Evolutionary conservation across 2,113 vertebrate species (phyloP).

Genomic region (Anseranas semipalmata): DNA sequence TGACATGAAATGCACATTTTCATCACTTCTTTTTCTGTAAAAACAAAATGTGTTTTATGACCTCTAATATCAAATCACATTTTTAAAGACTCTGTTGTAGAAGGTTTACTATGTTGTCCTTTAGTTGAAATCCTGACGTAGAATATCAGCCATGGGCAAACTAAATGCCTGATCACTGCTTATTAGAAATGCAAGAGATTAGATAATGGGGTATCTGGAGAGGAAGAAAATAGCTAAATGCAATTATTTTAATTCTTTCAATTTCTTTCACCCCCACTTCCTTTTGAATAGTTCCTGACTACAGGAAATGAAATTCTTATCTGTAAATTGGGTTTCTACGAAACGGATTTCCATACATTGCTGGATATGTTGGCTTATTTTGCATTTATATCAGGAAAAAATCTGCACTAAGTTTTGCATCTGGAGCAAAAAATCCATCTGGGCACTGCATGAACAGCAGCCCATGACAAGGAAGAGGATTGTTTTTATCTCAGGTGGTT

Average conservation of each 20-base stretch:
- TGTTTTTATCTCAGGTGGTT: neutral
- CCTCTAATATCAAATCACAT: neutral
- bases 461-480: neutral
- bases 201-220: neutral
- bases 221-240: conserved; percentile 29
- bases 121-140: neutral
- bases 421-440: neutral
- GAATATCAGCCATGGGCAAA: neutral
- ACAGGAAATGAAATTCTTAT: conserved; percentile 65
- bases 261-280: conserved; percentile 23
- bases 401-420: neutral
- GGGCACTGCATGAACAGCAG: neutral
- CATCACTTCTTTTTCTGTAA: neutral
- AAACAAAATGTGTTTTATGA: neutral
- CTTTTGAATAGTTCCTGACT: conserved; percentile 7
- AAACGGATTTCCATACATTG: conserved; percentile 8
- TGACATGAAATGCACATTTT: neutral
- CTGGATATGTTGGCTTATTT: neutral
- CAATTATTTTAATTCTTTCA: conserved; percentile 54
- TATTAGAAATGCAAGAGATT: conserved; percentile 31
- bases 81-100: neutral
- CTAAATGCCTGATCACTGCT: neutral
- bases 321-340: conserved; percentile 32
- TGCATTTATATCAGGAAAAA: neutral
- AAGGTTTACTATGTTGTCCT: neutral